Percentiles rank a stretch among this genome's conserved stretches.
Conservation (phyloP, 2,888 invertebrate genomes). For the Aproaerema taeniolella region DNA sequence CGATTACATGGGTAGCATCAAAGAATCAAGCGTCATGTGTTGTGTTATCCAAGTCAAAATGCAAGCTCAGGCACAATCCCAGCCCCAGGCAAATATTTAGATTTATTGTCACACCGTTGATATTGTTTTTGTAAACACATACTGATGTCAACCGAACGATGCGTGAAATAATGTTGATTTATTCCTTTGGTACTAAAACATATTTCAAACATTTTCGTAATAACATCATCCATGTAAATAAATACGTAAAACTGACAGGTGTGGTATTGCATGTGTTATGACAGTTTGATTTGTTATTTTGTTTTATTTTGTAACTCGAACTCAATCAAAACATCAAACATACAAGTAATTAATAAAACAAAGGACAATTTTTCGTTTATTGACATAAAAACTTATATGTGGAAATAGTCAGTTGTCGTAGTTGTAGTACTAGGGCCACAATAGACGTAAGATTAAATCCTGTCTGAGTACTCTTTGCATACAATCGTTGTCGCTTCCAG, state of each 20-base stretch:
- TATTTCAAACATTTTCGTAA: no score
- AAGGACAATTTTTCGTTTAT: no score
- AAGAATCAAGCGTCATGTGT: conserved; percentile 5
- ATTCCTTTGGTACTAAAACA: background rate
- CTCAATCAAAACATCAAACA: background rate
- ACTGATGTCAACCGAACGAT: no score
- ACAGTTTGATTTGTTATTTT: background rate
- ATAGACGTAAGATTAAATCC: no score
- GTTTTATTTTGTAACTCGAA: background rate
- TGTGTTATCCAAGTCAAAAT: background rate
- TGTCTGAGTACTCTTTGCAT: no score
- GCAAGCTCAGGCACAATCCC: no score
- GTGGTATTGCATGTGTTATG: background rate
- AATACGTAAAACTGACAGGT: no score
- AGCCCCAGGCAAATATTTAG: conserved; percentile 4
- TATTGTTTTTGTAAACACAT: conserved; percentile 4
- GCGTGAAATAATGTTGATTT: background rate
- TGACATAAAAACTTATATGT: no score
- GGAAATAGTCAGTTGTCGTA: no score
- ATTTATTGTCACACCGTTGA: conserved; percentile 1
- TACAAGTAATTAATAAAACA: no score
- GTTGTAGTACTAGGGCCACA: no score
- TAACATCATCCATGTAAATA: background rate
- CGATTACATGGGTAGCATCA: conserved; percentile 7
- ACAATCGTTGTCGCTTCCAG: no score